Evolutionary conservation across 1,140 invertebrate genomes (phyloP), one percentile per base, ranked within the genome.

Genomic region (Leptopilina clavipes): DNA sequence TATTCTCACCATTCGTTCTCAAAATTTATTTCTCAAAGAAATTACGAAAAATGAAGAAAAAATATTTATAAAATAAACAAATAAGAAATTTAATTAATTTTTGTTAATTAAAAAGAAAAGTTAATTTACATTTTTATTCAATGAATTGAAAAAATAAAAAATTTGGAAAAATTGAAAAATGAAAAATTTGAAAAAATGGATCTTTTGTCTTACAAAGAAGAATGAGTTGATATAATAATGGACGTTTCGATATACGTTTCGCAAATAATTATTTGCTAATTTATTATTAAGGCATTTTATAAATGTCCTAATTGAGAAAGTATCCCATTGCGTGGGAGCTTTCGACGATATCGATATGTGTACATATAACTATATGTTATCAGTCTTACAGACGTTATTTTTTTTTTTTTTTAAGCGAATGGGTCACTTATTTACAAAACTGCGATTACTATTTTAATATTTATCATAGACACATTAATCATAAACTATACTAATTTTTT

Each of bases 321-420:
- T 40, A 40, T 40, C 48, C n/a, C 48, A 52, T 31, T n/a, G 18
- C 22, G 22, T 12, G 25, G 19, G 59, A 65, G 59, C 25, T 31
- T 65, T 65, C 59, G 59, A 65, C 19, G 25, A 37, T 65, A 65
- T 65, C 59, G 59, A 65, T 65, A 65, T 65, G 59, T 65, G 59
- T 65, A 65, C 25, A 40, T 54, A 54, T 54, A 54, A 54, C 19
- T 17, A 18, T 31, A 31, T 65, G 59, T 65, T 31, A 31, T 65
- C 59, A 65, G 59, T 65, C 59, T 65, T 65, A 65, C 59, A 65
- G 59, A 65, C 59, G 59, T 31, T 25, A 25, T 14, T 65, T 40
- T 25, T 12, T 31, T 25, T 14, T 14, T 65, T 40, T 25, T 12
- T 22, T 65, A 65, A 65, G 59, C 59, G 59, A 65, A 65, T 65